Evolutionary conservation across 2,888 invertebrate species (phyloP).

Genomic region (Harmothoe impar): DNA sequence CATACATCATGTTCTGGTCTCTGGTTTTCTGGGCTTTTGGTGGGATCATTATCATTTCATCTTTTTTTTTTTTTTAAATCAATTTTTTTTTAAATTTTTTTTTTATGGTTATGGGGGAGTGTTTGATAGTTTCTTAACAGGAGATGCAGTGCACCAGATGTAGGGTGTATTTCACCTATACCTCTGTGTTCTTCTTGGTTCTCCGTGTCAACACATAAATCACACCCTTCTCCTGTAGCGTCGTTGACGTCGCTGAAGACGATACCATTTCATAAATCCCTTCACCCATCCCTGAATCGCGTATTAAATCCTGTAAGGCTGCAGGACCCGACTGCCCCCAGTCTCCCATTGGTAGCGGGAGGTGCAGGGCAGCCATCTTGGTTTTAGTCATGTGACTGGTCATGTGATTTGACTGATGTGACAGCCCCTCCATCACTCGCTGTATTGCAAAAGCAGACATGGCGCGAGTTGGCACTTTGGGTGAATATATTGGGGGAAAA

Average conservation of each 20-base stretch:
- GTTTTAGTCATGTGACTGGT: background rate
- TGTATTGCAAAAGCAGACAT: background rate
- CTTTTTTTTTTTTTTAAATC: too few relatives aligned
- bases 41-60: too few relatives aligned
- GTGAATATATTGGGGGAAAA: too few relatives aligned
- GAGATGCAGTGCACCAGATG: too few relatives aligned
- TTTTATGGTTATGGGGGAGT: too few relatives aligned
- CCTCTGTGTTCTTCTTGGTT: background rate
- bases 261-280: background rate
- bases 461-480: background rate
- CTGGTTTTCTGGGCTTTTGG: too few relatives aligned
- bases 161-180: too few relatives aligned
- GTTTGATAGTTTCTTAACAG: too few relatives aligned
- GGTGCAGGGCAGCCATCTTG: conserved; percentile 15
- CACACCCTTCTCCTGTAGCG: background rate
- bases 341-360: background rate
- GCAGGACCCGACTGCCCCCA: background rate
- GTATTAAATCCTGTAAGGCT: background rate
- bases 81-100: too few relatives aligned
- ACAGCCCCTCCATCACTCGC: background rate
- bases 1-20: too few relatives aligned
- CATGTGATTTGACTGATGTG: background rate
- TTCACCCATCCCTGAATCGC: background rate
- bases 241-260: background rate
- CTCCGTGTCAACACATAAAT: background rate